Evolutionary conservation across 2,888 invertebrate genomes (phyloP), one percentile per base, ranked within the genome.

Genomic region (Miltochrista miniata): DNA sequence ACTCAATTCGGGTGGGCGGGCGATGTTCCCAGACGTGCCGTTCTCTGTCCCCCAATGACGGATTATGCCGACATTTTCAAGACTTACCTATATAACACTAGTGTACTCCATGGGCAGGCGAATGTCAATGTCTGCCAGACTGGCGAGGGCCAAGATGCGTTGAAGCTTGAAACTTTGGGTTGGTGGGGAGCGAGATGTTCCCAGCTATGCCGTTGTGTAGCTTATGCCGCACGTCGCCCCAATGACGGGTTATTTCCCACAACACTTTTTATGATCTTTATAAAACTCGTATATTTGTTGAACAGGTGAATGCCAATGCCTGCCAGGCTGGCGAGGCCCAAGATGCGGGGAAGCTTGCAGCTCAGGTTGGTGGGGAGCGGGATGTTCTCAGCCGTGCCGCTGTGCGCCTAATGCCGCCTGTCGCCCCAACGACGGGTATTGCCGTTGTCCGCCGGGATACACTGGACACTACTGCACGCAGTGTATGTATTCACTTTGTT

Each of bases 251-350:
- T n/a, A n/a, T n/a, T n/a, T n/a, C n/a, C n/a, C n/a, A n/a, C n/a
- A n/a, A n/a, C n/a, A n/a, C n/a, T n/a, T n/a, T n/a, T n/a, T n/a
- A n/a, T n/a, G n/a, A n/a, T n/a, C n/a, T n/a, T n/a, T n/a, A n/a
- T n/a, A n/a, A n/a, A n/a, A n/a, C n/a, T n/a, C n/a, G n/a, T n/a
- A n/a, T n/a, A n/a, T n/a, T n/a, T n/a, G n/a, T n/a, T n/a, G n/a
- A n/a, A n/a, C n/a, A n/a, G n/a, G n/a, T n/a, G n/a, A n/a, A n/a
- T n/a, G n/a, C n/a, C n/a, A n/a, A 59, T 98, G 98, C 79, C 92
- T 95, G 69, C 96, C 97, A 0, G 98, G 98, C 0, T 98, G 98
- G 97, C 94, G 93, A 11, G 98, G 98, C 0, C 76, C 90, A 55
- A 91, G 88, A 54, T 98, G 98, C 82, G 93, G 93, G 43, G 93